A percentile compares a stretch with the other conserved stretches of the same genome.
phyloP scores from a whole-genome alignment of 1,140 invertebrate species.

The Sitophilus oryzae region DNA sequence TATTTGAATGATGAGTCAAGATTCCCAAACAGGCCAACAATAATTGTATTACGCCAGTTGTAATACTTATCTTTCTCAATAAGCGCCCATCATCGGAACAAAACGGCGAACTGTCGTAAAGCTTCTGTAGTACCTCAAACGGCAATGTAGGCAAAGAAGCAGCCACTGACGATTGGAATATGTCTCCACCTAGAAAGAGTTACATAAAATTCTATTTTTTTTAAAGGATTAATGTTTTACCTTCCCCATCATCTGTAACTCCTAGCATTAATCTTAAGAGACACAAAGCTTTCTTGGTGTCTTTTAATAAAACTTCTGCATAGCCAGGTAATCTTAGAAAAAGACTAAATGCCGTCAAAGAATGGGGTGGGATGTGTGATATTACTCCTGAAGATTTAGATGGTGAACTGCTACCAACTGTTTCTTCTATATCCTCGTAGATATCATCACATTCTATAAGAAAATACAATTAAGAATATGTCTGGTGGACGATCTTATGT shows the following conservation, averaged over 20 bases:
- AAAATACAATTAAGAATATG: too few species aligned
- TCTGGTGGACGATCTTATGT: too few species aligned
- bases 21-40: constrained; percentile 81
- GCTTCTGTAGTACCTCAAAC: constrained; percentile 75
- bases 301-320: constrained; percentile 77
- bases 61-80: constrained; percentile 71
- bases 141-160: constrained; percentile 76
- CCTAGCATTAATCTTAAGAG: constrained; percentile 78
- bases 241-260: constrained; percentile 86
- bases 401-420: constrained; percentile 38
- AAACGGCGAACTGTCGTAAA: constrained; percentile 72
- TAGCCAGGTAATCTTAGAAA: constrained; percentile 84
- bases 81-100: constrained; percentile 76
- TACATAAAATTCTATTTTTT: not conserved
- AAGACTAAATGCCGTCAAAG: constrained; percentile 81
- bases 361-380: constrained; percentile 75
- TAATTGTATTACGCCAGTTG: constrained; percentile 76
- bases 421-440: constrained; percentile 60
- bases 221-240: constrained; percentile 48
- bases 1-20: constrained; percentile 73
- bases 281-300: constrained; percentile 78
- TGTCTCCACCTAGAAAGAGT: constrained; percentile 54
- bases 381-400: constrained; percentile 39
- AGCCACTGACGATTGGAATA: constrained; percentile 69
- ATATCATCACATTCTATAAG: constrained; percentile 57